Base-by-base conservation (phyloP, 2,888 invertebrate species). In the Sphecodes monilicornis region DNA sequence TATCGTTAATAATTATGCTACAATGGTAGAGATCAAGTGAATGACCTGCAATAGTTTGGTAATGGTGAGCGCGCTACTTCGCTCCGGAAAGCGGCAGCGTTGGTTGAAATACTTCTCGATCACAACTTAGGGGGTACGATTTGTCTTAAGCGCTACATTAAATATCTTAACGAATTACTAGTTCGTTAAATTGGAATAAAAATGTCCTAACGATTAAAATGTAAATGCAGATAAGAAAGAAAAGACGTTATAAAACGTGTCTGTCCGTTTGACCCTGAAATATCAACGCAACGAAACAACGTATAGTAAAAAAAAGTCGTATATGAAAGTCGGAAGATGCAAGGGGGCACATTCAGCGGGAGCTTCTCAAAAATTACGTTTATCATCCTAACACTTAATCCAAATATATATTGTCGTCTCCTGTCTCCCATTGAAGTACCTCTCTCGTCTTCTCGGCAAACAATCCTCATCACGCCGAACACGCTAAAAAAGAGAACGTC, bases 21-120 rank as follows among this genome's bases (percentile, higher is more conserved):
- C 88, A 92, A 93, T 93, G 92, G 92, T 93, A 93, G 94, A 94
- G 94, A 94, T 94, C 94, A 94, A 92, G 88, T 86, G 85, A 92
- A 92, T 93, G 93, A 93, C 91, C 93, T 92, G 91, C 89, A 90
- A 92, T 92, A 91, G 92, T 94, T 94, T 94, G 93, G 93, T 94
- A 93, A 92, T 92, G 92, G 91, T 92, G 88, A 85, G 78, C 88
- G 89, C 85, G 83, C 80, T 80, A 66, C 84, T 87, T 90, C 90
- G 89, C 88, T 87, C 84, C 85, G 72, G 88, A 89, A 90, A 88
- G 88, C 81, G 32, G 46, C 22, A 22, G 64, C 50, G 36, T 64
- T 60, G 68, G 84, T 81, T 68, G 22, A 50, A 76, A 70, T 36
- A 36, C 26, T 16, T 54, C 13, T 36, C 3, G 43, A 29, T 41